Evolutionary conservation across 2,113 vertebrate genomes (phyloP).

Genomic region (Esox niger): DNA sequence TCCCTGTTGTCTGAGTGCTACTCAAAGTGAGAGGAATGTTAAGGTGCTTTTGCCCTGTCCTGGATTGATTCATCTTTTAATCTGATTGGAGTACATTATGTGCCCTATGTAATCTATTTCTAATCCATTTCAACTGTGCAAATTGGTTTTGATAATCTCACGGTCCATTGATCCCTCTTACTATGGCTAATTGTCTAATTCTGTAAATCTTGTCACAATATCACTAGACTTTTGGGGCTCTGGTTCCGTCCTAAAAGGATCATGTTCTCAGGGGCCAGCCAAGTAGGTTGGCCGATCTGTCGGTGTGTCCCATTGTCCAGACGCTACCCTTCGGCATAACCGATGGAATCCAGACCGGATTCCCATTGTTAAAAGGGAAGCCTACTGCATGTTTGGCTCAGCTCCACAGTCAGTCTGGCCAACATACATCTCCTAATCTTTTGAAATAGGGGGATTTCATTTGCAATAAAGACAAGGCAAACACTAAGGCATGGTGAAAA

Average conservation of each 20-base stretch:
- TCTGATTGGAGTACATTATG: slow-evolving; percentile 43
- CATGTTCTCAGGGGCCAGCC: slow-evolving; percentile 11
- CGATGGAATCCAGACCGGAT: slow-evolving; percentile 10
- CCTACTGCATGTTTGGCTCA: slow-evolving; percentile 61
- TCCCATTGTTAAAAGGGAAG: slow-evolving; percentile 47
- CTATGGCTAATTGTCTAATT: slow-evolving; percentile 63
- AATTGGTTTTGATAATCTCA: slow-evolving; percentile 44
- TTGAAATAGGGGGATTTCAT: slow-evolving; percentile 47
- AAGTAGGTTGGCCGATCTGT: slow-evolving; percentile 31
- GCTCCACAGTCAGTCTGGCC: slow-evolving; percentile 63
- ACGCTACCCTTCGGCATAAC: slow-evolving; percentile 26
- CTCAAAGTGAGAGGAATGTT: not conserved
- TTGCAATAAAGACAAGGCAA: slow-evolving; percentile 41
- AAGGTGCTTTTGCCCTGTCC: not conserved
- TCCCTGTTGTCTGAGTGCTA: slow-evolving; percentile 8
- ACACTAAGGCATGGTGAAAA: slow-evolving; percentile 50
- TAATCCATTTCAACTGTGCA: slow-evolving; percentile 56
- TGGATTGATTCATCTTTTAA: slow-evolving; percentile 46
- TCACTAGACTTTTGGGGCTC: slow-evolving; percentile 14
- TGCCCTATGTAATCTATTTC: slow-evolving; percentile 52
- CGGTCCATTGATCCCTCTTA: slow-evolving; percentile 59
- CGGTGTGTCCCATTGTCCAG: slow-evolving; percentile 33
- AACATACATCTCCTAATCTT: slow-evolving; percentile 62
- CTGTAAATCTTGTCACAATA: slow-evolving; percentile 56
- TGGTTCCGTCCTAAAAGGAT: slow-evolving; percentile 33